phyloP scores from a whole-genome alignment of 2,113 vertebrate species.

The Pangasianodon gigas region DNA sequence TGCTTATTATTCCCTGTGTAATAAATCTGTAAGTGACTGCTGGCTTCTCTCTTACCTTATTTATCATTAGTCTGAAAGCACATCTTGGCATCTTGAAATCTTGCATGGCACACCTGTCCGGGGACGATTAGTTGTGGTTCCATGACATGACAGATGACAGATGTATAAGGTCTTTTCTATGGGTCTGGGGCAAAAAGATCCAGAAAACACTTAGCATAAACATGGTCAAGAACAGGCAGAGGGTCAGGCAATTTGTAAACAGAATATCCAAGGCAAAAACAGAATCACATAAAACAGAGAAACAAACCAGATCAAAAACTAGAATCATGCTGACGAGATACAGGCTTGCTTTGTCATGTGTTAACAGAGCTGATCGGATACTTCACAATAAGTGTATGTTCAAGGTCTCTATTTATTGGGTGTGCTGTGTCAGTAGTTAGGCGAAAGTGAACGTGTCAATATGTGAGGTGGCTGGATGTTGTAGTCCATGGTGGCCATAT shows the following conservation, averaged over 20 bases:
- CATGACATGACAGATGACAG: too few relatives aligned
- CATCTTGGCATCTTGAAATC: too few relatives aligned
- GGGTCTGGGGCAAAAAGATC: too few relatives aligned
- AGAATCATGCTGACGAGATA: background rate
- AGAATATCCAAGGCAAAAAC: background rate
- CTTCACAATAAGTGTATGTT: background rate
- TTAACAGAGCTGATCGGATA: background rate
- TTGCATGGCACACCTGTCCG: too few relatives aligned
- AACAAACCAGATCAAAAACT: background rate
- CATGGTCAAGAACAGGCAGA: background rate
- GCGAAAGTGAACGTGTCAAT: background rate
- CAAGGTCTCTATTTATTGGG: background rate
- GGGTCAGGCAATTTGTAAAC: background rate
- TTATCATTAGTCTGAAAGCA: too few relatives aligned
- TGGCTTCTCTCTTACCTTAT: too few relatives aligned
- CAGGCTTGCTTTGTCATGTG: background rate
- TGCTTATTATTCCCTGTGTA: too few relatives aligned
- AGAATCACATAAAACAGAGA: background rate
- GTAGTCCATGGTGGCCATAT: too few relatives aligned
- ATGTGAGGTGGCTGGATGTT: background rate
- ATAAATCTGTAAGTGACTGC: too few relatives aligned
- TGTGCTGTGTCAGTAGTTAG: background rate
- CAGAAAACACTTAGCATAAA: too few relatives aligned
- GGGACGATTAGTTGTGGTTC: too few relatives aligned
- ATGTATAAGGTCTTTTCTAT: too few relatives aligned